Evolutionary conservation across 1,140 invertebrate species (phyloP), one percentile per base, ranked within the genome.

Genomic region (Orius insidiosus): DNA sequence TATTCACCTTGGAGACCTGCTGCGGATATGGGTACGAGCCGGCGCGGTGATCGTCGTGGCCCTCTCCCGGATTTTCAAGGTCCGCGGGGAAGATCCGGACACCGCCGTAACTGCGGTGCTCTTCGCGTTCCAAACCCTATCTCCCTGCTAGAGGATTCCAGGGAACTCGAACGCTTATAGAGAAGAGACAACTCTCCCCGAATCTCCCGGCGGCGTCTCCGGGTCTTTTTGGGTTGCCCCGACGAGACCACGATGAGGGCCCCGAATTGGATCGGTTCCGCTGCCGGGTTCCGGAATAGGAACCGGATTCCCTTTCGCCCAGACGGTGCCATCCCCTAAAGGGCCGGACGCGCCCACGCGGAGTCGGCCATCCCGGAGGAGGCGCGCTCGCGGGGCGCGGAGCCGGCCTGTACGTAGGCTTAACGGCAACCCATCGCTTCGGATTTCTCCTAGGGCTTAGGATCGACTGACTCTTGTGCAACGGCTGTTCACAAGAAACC

Each of bases 1-100:
- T 84, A 68, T 76, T 79, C 70, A 81, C 78, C 80, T 83, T 77
- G 79, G 78, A 84, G 77, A 85, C 79, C 78, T 78, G 76, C 70
- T 82, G 76, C 76, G 74, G 76, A 74, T 80, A 80, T 79, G 68
- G 71, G 75, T 79, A 81, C 75, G 75, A 74, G 59, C 68, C 64
- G 66, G 68, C 65, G 66, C 67, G 70, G 71, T 61, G 61, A 67
- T 76, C 66, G 70, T 64, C 74, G 69, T 72, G 64, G 65, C 71
- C 70, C 72, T 76, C 72, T 69, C 71, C 71, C 68, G 72, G 70
- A 75, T 78, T 80, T 78, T 78, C 74, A 78, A 75, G 76, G 75
- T 71, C 70, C 75, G 68, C 68, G 67, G 67, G 66, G 66, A 71
- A 64, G 59, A 68, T 69, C 66, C 68, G 64, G 72, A 75, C 72